These are phyloP conservation scores for Polymixis lichenea DNA, from an alignment of 2,888 invertebrate genomes.

Conservation along the genomic window DNA sequence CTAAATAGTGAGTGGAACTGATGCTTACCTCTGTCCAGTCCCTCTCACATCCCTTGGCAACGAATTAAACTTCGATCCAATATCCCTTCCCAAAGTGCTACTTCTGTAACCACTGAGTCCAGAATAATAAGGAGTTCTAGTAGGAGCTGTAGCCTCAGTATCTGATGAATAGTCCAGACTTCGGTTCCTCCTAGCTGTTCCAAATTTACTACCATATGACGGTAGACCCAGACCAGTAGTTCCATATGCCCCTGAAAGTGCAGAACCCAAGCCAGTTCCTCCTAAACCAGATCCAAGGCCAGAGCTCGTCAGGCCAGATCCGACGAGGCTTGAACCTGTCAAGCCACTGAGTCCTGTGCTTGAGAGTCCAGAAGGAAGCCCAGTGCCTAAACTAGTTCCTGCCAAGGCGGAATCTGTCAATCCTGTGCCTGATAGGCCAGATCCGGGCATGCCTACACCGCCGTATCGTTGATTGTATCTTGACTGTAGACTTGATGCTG, in stretches of 20 bases:
- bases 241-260: constrained; percentile 83
- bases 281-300: constrained; percentile 83
- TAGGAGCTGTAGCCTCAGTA: constrained; percentile 97
- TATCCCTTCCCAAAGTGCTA: constrained; percentile 90
- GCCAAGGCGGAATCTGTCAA: constrained; percentile 76
- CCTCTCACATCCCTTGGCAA: constrained; percentile 93
- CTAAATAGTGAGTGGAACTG: constrained; percentile 1
- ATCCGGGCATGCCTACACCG: constrained; percentile 81
- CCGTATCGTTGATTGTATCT: constrained; percentile 92
- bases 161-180: constrained; percentile 98
- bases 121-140: constrained; percentile 94
- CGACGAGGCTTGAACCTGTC: constrained; percentile 82
- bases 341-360: constrained; percentile 86
- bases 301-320: constrained; percentile 78
- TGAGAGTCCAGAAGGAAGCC: constrained; percentile 85
- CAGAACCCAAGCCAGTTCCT: constrained; percentile 83
- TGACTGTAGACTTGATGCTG: constrained; percentile 87
- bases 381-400: constrained; percentile 72
- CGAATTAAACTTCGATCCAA: constrained; percentile 93
- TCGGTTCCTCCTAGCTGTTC: constrained; percentile 94
- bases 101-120: constrained; percentile 88
- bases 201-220: constrained; percentile 88
- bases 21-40: constrained; percentile 88
- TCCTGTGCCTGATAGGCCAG: constrained; percentile 79
- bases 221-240: constrained; percentile 84